Evolutionary conservation across 2,113 vertebrate genomes (phyloP), one percentile per base, ranked within the genome.

Genomic region (Myrmecobius fasciatus): DNA sequence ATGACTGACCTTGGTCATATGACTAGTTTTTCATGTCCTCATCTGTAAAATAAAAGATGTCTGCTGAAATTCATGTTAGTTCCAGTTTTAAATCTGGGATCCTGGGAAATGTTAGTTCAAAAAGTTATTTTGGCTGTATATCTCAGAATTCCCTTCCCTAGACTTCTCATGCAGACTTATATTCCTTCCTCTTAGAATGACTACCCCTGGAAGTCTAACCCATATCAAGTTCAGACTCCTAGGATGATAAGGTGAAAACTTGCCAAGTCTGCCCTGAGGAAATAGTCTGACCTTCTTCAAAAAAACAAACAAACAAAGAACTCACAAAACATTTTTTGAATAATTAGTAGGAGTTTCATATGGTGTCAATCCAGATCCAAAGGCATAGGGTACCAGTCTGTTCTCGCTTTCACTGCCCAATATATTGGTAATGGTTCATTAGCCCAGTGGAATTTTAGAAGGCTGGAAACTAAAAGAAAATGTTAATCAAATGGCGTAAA

Each of bases 401-500:
- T 6, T 83, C n/a, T 83, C 17, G 20, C n/a, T 83, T 83, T 83
- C n/a, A 43, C n/a, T 83, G 67, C n/a, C 67, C n/a, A 83, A 52
- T 92, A 51, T 14, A 8, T 52, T 92, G 25, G 60, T 25, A n/a
- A 51, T 75, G 28, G 49, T 83, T 49, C 67, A 83, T n/a, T 51
- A 11, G 9, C 51, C 25, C 48, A 75, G 14, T 24, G 31, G 46
- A 75, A 92, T 92, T 92, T 67, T 83, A 24, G 67, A n/a, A 92
- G n/a, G 31, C 51, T 43, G 51, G 47, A 49, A 52, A 25, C 51
- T 14, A 25, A 75, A 49, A 20, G 31, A 43, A 56, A 25, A 49
- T 67, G 26, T 46, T 88, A 92, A 92, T 88, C 67, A 83, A 88
- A 88, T 92, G 43, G n/a, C 56, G 43, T 83, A n/a, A 48, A 83